phyloP scores from a whole-genome alignment of 2,888 invertebrate genomes.

The Meteorus colon region DNA sequence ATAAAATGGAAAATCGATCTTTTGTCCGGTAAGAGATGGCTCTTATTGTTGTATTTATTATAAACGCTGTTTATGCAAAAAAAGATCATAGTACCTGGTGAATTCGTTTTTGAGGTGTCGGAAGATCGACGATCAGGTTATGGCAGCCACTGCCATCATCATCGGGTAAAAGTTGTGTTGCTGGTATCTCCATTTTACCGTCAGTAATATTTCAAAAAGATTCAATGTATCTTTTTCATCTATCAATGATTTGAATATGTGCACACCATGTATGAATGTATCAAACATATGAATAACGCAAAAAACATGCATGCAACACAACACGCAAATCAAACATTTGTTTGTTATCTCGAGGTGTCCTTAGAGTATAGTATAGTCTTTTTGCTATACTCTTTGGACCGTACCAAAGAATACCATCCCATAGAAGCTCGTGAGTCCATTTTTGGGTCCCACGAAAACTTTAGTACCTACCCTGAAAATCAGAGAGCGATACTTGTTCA shows the following conservation, averaged over 20 bases:
- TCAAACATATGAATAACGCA: no score
- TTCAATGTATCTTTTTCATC: not conserved
- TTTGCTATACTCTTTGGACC: no score
- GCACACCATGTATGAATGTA: no score
- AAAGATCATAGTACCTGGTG: not conserved
- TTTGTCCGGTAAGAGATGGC: not conserved
- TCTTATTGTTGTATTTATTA: not conserved
- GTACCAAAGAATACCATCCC: no score
- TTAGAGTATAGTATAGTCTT: no score
- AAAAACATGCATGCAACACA: no score
- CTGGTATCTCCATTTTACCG: not conserved
- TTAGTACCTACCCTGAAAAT: no score
- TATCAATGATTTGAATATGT: not conserved
- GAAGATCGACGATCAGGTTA: not conserved
- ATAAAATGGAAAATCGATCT: conserved; percentile 1
- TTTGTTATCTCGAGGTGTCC: no score
- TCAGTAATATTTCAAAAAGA: not conserved
- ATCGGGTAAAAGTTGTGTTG: not conserved
- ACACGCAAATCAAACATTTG: no score
- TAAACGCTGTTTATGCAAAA: not conserved
- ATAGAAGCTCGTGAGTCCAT: no score
- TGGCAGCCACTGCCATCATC: not conserved
- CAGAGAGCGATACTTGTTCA: no score
- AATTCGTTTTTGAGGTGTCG: not conserved
- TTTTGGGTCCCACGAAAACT: no score